Base-by-base conservation (phyloP, 2,113 vertebrate genomes). In the Myiagra hebetior region DNA sequence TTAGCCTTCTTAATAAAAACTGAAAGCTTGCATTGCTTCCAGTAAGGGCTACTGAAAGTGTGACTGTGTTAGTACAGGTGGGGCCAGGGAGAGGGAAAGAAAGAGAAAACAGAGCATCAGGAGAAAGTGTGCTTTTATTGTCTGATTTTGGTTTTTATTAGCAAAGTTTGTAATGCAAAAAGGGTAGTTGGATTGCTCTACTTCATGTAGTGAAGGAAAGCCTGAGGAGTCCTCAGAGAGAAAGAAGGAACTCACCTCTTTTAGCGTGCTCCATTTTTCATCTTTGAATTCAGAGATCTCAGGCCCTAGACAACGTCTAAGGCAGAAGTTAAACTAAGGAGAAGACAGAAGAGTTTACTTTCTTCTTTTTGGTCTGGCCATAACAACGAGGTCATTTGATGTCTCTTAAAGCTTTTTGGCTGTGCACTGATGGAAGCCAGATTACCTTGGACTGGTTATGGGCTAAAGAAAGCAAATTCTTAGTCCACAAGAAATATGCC, bases 1-100 rank as follows among this genome's bases (percentile, higher is more conserved):
- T 95, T 72, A 89, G 63, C 62, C 89, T 91, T 96, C 92, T 96
- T 97, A 95, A 95, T 96, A 95, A 95, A 95, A 95, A 75, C 82
- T 81, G 89, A 96, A 95, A 95, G 91, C 77, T 95, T 87, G 81
- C 91, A 94, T 83, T 97, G 77, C 94, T 92, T 95, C 82, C 82
- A 91, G 82, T 74, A 81, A 92, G 83, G 63, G 74, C 93, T 91
- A 84, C 91, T 95, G 92, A 95, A 95, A 95, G 87, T 92, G 96
- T 95, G 85, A 95, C 86, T 96, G 60, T 96, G 84, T 96, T 96
- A 93, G 80, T 75, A 88, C 87, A 95, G 81, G 89, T 73, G 92
- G 42, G 90, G 64, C 63, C 75, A 79, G 52, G 41, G 75, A 89
- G 47, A 91, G 73, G 80, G 70, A 63, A 91, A 67, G 75, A 81